Evolutionary conservation across 2,797 vertebrate genomes (phyloP).

Genomic region (Neosilurus mollespiculum): DNA sequence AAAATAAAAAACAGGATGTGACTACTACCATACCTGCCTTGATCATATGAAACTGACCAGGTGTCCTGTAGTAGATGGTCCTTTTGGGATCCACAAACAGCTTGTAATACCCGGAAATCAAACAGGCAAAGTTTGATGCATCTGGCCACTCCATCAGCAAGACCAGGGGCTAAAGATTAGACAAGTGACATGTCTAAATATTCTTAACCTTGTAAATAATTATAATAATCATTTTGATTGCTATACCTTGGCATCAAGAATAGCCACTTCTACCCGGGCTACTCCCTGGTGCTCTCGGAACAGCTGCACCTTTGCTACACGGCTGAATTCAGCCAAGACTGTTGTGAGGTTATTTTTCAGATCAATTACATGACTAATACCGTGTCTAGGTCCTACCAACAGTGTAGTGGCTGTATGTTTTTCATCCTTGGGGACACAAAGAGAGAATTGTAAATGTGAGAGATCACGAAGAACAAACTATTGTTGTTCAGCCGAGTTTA

Average conservation of each 20-base stretch:
- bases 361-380: constrained; percentile 98
- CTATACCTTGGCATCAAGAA: constrained; percentile 92
- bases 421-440: constrained; percentile 79
- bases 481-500: not conserved
- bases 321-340: constrained; percentile 93
- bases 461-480: not conserved
- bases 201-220: not conserved
- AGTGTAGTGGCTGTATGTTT: constrained; percentile 93
- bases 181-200: not conserved
- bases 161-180: constrained; percentile 83
- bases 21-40: constrained; percentile 92
- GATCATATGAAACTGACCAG: constrained; percentile 91
- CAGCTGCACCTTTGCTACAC: constrained; percentile 95
- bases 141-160: constrained; percentile 99
- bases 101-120: constrained; percentile 96
- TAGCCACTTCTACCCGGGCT: constrained; percentile 92
- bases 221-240: not conserved
- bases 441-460: not conserved
- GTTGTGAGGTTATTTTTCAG: constrained; percentile 99
- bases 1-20: constrained; percentile 50
- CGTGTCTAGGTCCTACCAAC: constrained; percentile 93
- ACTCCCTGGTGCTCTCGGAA: constrained; percentile 95
- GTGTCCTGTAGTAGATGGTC: constrained; percentile 85
- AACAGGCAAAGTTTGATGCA: constrained; percentile 95
- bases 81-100: constrained; percentile 95